phyloP scores from a whole-genome alignment of 2,113 vertebrate genomes.

The Falco punctatus region DNA sequence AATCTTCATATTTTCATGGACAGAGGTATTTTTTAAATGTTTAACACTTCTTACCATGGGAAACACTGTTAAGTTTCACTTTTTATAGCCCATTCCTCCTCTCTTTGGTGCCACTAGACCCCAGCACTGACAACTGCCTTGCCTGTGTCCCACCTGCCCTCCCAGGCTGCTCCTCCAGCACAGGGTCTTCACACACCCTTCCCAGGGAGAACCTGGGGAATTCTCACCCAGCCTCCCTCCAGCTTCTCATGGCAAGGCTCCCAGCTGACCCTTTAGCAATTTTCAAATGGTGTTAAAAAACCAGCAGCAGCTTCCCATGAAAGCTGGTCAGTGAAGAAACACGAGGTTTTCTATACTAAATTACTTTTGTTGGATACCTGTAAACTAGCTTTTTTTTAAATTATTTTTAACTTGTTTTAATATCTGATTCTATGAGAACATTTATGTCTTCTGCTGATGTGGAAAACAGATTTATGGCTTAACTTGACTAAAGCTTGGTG shows the following conservation, averaged over 20 bases:
- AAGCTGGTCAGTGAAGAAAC: background rate
- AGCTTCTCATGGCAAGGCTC: background rate
- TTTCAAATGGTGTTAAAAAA: background rate
- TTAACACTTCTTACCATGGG: background rate
- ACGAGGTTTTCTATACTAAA: background rate
- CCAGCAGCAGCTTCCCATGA: background rate
- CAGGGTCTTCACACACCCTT: rapidly evolving
- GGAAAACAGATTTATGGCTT: background rate
- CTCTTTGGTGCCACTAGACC: background rate
- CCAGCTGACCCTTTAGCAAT: background rate
- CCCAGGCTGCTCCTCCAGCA: background rate
- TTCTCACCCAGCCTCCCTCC: background rate
- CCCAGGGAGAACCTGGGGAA: background rate
- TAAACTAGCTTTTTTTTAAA: background rate
- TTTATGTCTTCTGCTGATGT: background rate
- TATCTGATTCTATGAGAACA: background rate
- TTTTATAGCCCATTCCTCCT: background rate
- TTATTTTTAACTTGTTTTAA: background rate
- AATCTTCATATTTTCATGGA: background rate
- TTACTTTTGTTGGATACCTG: background rate
- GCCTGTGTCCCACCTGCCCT: background rate
- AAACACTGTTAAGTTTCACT: background rate
- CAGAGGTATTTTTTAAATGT: background rate
- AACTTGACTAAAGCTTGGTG: background rate
- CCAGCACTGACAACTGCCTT: background rate